A percentile compares a stretch with the other conserved stretches of the same genome.
phyloP scores from a whole-genome alignment of 1,140 invertebrate species.

The Arion vulgaris region DNA sequence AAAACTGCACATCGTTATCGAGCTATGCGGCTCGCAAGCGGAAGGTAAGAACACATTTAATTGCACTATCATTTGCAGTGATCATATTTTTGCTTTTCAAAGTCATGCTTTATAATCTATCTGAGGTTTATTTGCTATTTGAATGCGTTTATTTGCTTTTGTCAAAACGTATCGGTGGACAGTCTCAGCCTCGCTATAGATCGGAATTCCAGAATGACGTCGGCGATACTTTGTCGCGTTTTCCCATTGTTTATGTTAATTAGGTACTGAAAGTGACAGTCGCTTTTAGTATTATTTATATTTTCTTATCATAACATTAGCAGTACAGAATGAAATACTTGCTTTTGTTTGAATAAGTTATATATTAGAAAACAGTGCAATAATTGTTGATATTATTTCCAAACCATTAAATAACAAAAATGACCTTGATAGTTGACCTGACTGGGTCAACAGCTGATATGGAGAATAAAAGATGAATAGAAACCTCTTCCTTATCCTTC shows the following conservation, averaged over 20 bases:
- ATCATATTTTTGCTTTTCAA: not conserved
- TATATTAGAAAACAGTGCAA: too few species aligned
- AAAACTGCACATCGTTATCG: constrained; percentile 92
- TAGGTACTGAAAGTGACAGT: constrained; percentile 10
- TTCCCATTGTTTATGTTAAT: not conserved
- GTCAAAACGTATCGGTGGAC: not conserved
- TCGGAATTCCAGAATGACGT: constrained; percentile 11
- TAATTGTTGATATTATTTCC: too few species aligned
- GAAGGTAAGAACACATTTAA: constrained; percentile 61
- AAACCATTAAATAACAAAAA: too few species aligned
- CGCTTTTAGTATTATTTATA: not conserved
- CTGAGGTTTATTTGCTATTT: too few species aligned
- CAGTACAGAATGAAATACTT: not conserved
- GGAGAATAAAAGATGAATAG: too few species aligned
- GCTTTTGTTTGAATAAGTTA: not conserved
- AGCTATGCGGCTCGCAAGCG: constrained; percentile 77
- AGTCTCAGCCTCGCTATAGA: not conserved
- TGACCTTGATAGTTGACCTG: not conserved
- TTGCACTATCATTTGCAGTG: not conserved
- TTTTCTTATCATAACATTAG: not conserved
- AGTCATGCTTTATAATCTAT: too few species aligned
- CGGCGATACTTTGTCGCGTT: constrained; percentile 13
- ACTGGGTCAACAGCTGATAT: not conserved
- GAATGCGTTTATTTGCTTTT: not conserved
- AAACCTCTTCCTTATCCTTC: too few species aligned